Conservation (phyloP, 2,113 vertebrate genomes). For the Boleophthalmus pectinirostris region DNA sequence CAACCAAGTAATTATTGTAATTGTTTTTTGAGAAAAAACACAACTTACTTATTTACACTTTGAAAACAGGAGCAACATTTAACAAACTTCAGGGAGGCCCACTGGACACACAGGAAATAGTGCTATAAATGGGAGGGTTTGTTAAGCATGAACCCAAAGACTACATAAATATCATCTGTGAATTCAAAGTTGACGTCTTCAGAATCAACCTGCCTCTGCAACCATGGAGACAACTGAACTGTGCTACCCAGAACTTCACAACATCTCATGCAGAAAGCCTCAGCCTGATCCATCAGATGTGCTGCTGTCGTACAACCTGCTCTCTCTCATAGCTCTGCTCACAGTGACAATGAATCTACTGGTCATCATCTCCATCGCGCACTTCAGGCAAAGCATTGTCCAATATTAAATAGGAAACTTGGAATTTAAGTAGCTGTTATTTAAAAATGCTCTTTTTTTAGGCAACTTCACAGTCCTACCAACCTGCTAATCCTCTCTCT, state of each 20-base stretch:
- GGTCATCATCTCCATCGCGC: neutral
- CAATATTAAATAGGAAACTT: too few species aligned
- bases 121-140: too few species aligned
- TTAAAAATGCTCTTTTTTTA: constrained; percentile 13
- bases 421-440: neutral
- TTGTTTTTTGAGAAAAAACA: too few species aligned
- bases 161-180: too few species aligned
- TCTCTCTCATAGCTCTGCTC: neutral
- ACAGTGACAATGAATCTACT: neutral
- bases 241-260: constrained; percentile 34
- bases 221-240: neutral
- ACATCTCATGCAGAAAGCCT: constrained; percentile 19
- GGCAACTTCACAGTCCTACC: constrained; percentile 58
- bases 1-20: too few species aligned
- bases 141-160: too few species aligned
- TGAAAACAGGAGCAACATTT: too few species aligned
- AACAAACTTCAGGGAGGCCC: too few species aligned
- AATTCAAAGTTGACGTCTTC: too few species aligned
- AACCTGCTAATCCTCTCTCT: constrained; percentile 48
- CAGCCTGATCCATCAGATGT: neutral
- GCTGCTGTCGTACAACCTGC: neutral
- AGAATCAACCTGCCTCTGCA: neutral
- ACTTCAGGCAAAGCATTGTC: neutral
- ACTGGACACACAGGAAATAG: too few species aligned
- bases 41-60: too few species aligned